Evolutionary conservation across 2,888 invertebrate genomes (phyloP), one percentile per base, ranked within the genome.

Genomic region (Netelia fuscicornis): DNA sequence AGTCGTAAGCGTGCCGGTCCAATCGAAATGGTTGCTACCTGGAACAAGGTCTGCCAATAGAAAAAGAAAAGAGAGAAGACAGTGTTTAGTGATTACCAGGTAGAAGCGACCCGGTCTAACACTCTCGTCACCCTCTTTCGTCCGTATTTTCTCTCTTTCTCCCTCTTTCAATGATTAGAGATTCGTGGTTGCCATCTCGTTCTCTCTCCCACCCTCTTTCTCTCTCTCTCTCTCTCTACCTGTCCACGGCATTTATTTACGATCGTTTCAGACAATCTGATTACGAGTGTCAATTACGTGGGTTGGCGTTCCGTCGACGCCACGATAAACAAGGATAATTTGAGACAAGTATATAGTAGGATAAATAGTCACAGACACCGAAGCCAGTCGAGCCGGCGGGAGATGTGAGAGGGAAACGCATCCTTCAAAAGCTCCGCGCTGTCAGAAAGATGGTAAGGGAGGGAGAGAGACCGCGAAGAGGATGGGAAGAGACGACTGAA

Each of bases 181-280:
- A 13, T 13, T 48, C 48, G 20, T 58, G 9, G 9, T 25, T 13
- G 9, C 13, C 25, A 13, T 25, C 1, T 2, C 10, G n/a, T 2
- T 44, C 44, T 25, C 30, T 37, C 25, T 52, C 44, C 48, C 42
- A n/a, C n/a, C 72, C 83, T 52, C 68, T 30, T 44, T 58, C 42
- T 23, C n/a, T 77, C 83, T 52, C 68, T 52, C 68, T 30, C 56
- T 64, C 67, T 60, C 60, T 52, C 58, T 76, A 76, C 80, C 80
- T 75, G 75, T 76, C 76, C 60, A 71, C 80, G 65, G 71, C 71
- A 80, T 84, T 81, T 84, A 84, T 84, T 81, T 84, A 84, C 84
- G 81, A 84, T 84, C 81, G 84, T 77, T 81, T 84, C 81, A 56
- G 84, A 81, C 80, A 84, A 84, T 81, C 84, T 78, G 84, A 84